These are phyloP conservation scores for Diabrotica undecimpunctata DNA, from an alignment of 1,140 invertebrate genomes.

Conservation along the genomic window DNA sequence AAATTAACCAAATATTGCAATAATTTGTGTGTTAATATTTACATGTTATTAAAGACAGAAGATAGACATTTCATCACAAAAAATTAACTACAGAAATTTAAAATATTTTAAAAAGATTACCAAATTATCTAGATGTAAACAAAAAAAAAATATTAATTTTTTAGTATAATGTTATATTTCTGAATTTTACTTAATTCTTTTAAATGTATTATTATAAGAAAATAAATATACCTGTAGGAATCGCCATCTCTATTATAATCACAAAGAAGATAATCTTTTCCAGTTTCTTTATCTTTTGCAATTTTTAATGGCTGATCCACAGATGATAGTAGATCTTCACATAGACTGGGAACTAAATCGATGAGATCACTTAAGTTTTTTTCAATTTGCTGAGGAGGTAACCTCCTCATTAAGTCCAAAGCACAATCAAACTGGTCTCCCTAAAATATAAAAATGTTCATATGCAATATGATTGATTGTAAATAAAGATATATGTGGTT, in stretches of 20 bases:
- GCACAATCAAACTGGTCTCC: slow-evolving; percentile 97
- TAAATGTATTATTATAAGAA: background rate
- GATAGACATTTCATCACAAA: too few relatives aligned
- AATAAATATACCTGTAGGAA: slow-evolving; percentile 73
- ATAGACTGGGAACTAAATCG: slow-evolving; percentile 90
- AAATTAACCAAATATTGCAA: too few relatives aligned
- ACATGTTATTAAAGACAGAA: too few relatives aligned
- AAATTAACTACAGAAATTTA: too few relatives aligned
- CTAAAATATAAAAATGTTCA: slow-evolving; percentile 54
- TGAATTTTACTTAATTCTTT: too few relatives aligned
- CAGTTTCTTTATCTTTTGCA: slow-evolving; percentile 87
- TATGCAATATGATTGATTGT: too few relatives aligned
- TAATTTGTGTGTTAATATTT: too few relatives aligned
- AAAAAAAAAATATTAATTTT: too few relatives aligned
- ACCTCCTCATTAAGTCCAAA: slow-evolving; percentile 94
- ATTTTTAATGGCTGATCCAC: slow-evolving; percentile 99
- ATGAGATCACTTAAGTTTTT: slow-evolving; percentile 97
- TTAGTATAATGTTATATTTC: too few relatives aligned
- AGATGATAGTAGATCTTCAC: slow-evolving; percentile 94
- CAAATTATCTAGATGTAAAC: too few relatives aligned
- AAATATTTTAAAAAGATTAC: too few relatives aligned
- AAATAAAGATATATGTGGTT: too few relatives aligned
- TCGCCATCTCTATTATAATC: slow-evolving; percentile 99
- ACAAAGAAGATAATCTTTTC: slow-evolving; percentile 96
- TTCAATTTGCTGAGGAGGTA: slow-evolving; percentile 98